A percentile compares a stretch with the other conserved stretches of the same genome.
phyloP scores from a whole-genome alignment of 2,113 vertebrate species.

The Podilymbus podiceps region DNA sequence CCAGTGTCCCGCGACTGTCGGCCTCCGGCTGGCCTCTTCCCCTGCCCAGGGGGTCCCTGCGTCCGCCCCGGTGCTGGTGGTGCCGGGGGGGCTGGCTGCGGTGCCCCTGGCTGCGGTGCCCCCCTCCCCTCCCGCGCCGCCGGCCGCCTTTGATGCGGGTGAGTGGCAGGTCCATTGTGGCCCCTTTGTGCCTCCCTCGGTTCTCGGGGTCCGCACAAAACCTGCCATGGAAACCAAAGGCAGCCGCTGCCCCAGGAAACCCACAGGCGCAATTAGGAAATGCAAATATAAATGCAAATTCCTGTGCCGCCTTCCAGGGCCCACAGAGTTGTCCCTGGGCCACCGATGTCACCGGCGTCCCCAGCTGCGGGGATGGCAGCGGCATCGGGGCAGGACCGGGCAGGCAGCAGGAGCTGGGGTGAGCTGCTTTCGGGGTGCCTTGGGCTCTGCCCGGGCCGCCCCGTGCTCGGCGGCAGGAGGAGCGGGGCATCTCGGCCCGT shows the following conservation, averaged over 20 bases:
- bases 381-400: fast-evolving
- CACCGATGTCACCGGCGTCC: neutral
- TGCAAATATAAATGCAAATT: conserved; percentile 54
- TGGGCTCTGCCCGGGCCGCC: fast-evolving
- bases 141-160: conserved; percentile 44
- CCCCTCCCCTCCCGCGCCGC: neutral
- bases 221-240: conserved; percentile 62
- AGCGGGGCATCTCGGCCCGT: neutral
- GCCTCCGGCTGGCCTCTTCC: neutral
- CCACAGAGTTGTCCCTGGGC: neutral
- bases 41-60: neutral
- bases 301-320: neutral
- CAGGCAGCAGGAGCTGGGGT: neutral
- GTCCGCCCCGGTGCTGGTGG: fast-evolving
- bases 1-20: fast-evolving
- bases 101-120: neutral
- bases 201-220: conserved; percentile 27
- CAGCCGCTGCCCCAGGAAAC: conserved; percentile 54
- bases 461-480: fast-evolving
- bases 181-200: conserved; percentile 49
- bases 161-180: conserved; percentile 51
- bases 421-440: neutral
- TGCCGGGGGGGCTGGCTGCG: neutral
- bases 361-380: neutral
- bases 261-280: conserved; percentile 50